Percentiles rank a stretch among this genome's conserved stretches.
phyloP scores from a whole-genome alignment of 1,140 invertebrate species.

The Bradynema listronoti region DNA sequence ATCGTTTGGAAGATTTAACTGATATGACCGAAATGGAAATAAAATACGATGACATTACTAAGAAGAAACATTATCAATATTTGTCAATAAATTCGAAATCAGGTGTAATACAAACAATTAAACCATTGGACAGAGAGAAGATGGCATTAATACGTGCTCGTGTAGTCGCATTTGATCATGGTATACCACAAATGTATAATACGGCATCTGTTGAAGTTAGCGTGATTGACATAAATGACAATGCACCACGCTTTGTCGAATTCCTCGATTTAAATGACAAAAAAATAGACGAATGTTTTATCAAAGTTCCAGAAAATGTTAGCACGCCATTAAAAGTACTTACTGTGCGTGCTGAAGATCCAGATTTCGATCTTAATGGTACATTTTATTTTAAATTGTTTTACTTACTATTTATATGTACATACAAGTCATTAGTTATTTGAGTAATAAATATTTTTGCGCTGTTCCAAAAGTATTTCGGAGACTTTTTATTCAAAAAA shows the following conservation, averaged over 20 bases:
- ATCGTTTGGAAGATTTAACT: slow-evolving; percentile 58
- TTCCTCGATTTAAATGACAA: slow-evolving; percentile 21
- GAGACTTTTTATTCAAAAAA: too few species aligned
- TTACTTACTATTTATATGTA: too few species aligned
- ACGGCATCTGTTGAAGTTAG: slow-evolving; percentile 73
- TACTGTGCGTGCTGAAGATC: slow-evolving; percentile 77
- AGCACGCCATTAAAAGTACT: slow-evolving; percentile 74
- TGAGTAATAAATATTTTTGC: too few species aligned
- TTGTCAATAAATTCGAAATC: slow-evolving; percentile 76
- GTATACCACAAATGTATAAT: slow-evolving; percentile 67
- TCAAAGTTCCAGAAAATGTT: slow-evolving; percentile 80
- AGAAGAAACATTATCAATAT: slow-evolving; percentile 59
- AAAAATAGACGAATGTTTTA: slow-evolving; percentile 54
- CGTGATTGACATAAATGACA: slow-evolving; percentile 89
- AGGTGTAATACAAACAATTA: slow-evolving; percentile 74
- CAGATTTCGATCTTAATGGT: slow-evolving; percentile 82
- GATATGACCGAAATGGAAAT: slow-evolving; percentile 5
- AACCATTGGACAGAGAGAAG: slow-evolving; percentile 75
- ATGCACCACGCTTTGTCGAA: slow-evolving; percentile 83
- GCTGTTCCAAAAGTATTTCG: too few species aligned
- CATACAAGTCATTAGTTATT: too few species aligned
- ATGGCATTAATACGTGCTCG: slow-evolving; percentile 71
- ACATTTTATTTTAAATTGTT: slow-evolving; percentile 59
- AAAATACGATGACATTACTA: background rate
- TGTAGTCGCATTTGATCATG: slow-evolving; percentile 79